Conservation (phyloP, 30 jellyfish, hydroid and myxozoan species). For the Hydractinia symbiolongicarpus region DNA sequence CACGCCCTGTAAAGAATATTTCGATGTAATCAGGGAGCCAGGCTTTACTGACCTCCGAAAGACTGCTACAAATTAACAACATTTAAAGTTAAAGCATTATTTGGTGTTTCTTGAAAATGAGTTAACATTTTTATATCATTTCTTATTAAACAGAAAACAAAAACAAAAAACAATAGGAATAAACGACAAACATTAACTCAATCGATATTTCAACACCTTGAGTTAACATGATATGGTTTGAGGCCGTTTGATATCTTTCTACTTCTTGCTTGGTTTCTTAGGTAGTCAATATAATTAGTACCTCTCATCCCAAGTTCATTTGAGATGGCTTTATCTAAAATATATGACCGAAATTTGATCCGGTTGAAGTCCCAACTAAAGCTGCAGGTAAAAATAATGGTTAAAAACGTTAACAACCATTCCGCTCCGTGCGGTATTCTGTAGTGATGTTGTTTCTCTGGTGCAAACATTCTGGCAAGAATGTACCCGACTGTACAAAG, state of each 20-base stretch:
- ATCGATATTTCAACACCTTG: background rate
- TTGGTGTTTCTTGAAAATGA: too few species aligned
- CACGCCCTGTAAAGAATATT: too few species aligned
- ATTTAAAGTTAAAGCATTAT: too few species aligned
- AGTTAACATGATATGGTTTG: constrained; percentile 1
- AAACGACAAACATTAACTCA: too few species aligned
- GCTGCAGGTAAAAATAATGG: constrained; percentile 11
- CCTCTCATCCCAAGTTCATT: constrained; percentile 8
- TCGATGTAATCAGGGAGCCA: too few species aligned
- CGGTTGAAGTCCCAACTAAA: constrained; percentile 36
- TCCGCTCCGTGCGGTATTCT: constrained; percentile 17
- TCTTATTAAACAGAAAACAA: too few species aligned
- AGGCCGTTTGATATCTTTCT: constrained; percentile 7
- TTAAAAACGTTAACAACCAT: constrained; percentile 20
- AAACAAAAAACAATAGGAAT: too few species aligned
- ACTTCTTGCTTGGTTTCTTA: constrained; percentile 31
- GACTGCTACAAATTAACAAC: too few species aligned
- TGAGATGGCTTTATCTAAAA: constrained; percentile 3
- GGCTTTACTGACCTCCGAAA: too few species aligned
- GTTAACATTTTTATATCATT: too few species aligned
- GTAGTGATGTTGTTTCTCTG: constrained; percentile 8
- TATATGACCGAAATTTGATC: constrained; percentile 22
- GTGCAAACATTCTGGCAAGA: background rate
- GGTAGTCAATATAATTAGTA: constrained; percentile 17
- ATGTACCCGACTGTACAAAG: constrained; percentile 3